A percentile compares a stretch with the other conserved stretches of the same genome.
These are phyloP conservation scores for Brienomyrus longianalis DNA, from an alignment of 2,113 vertebrate species.

Conservation along the genomic window DNA sequence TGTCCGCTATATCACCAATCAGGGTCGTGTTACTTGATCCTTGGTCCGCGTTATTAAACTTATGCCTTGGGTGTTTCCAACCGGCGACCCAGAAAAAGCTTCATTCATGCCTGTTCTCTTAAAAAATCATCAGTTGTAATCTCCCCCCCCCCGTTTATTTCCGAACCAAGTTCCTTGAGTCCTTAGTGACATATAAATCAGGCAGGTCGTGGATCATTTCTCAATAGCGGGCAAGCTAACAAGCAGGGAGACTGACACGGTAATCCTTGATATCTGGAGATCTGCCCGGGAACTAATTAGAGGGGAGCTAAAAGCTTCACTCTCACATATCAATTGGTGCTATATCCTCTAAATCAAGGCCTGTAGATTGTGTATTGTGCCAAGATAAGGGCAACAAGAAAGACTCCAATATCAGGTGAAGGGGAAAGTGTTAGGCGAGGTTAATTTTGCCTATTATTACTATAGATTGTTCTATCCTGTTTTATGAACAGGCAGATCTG, in stretches of 20 bases:
- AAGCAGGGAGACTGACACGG: background rate
- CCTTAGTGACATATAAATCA: slow-evolving; percentile 4
- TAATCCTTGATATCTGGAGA: slow-evolving; percentile 21
- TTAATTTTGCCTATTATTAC: background rate
- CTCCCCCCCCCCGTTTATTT: background rate
- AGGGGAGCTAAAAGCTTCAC: background rate
- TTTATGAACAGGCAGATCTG: background rate
- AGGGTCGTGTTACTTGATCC: background rate
- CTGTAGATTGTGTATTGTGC: background rate
- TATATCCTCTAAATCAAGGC: slow-evolving; percentile 5
- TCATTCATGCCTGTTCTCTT: background rate
- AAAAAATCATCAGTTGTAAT: slow-evolving; percentile 10
- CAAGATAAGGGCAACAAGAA: slow-evolving; percentile 11
- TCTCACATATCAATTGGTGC: slow-evolving; percentile 3
- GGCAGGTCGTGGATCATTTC: background rate
- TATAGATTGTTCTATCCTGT: slow-evolving; percentile 11
- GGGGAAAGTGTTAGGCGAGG: slow-evolving; percentile 9
- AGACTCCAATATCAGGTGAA: slow-evolving; percentile 13
- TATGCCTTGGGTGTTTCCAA: background rate
- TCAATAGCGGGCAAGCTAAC: slow-evolving; percentile 5
- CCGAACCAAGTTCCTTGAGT: background rate
- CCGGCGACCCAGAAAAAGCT: background rate
- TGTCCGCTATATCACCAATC: background rate
- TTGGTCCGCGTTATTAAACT: background rate
- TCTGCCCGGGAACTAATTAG: slow-evolving; percentile 18